Conservation (phyloP, 1,140 invertebrate genomes). For the Drosophila equinoxialis region DNA sequence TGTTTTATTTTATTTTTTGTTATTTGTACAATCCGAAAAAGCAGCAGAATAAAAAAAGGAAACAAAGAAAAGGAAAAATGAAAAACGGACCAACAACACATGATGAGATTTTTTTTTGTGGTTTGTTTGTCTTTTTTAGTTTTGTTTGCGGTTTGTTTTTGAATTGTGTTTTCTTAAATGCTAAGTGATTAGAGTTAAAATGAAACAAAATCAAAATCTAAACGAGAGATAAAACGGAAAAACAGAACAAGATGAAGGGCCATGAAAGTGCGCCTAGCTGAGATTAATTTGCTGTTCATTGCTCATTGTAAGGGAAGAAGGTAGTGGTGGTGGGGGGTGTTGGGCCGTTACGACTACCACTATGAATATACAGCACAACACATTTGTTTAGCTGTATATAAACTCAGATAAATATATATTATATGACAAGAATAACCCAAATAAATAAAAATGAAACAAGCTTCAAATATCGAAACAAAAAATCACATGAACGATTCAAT, state of each 20-base stretch:
- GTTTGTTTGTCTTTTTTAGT: slow-evolving; percentile 35
- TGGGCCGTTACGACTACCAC: neutral
- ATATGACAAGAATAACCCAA: neutral
- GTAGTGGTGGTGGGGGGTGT: neutral
- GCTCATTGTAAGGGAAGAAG: neutral
- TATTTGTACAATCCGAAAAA: slow-evolving; percentile 81
- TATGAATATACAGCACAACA: neutral
- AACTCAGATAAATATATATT: neutral
- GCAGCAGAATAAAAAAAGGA: slow-evolving; percentile 82
- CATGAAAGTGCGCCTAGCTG: slow-evolving; percentile 10
- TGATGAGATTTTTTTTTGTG: slow-evolving; percentile 48
- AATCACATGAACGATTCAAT: neutral
- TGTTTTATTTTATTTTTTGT: slow-evolving; percentile 22
- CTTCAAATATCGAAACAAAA: neutral
- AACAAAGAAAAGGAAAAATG: slow-evolving; percentile 80
- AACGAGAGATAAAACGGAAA: neutral
- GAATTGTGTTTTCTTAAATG: slow-evolving; percentile 15
- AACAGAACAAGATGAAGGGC: neutral
- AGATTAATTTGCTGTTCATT: neutral
- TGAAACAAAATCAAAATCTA: slow-evolving; percentile 8
- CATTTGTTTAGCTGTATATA: slow-evolving; percentile 3
- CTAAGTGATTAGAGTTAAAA: slow-evolving; percentile 19
- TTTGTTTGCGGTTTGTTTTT: neutral
- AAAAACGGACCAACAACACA: slow-evolving; percentile 65
- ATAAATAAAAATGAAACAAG: neutral